A percentile compares a stretch with the other conserved stretches of the same genome.
phyloP scores from a whole-genome alignment of 2,888 invertebrate species.

The Plutella xylostella region DNA sequence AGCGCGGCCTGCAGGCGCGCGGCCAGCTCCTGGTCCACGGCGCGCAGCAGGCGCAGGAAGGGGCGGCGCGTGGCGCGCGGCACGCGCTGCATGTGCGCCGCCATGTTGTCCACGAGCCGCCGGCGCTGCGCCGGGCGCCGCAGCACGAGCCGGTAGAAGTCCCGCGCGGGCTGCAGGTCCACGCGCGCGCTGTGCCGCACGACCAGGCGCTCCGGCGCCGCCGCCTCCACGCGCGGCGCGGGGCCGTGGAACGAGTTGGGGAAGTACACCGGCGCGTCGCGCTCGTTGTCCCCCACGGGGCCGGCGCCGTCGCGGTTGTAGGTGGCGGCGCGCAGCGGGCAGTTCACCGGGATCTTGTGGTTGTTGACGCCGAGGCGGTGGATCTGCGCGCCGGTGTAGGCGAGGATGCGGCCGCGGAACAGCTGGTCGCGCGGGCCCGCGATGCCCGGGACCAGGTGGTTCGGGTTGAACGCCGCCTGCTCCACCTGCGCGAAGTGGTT shows the following conservation, averaged over 20 bases:
- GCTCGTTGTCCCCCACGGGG: slow-evolving; percentile 77
- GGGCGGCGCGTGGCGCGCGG: slow-evolving; percentile 76
- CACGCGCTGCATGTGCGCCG: slow-evolving; percentile 14
- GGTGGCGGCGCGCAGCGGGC: slow-evolving; percentile 77
- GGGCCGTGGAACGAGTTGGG: slow-evolving; percentile 91
- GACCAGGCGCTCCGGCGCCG: slow-evolving; percentile 3
- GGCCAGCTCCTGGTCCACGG: slow-evolving; percentile 77
- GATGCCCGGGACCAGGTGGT: slow-evolving; percentile 85
- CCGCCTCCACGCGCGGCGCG: slow-evolving; percentile 24
- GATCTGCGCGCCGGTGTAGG: slow-evolving; percentile 83
- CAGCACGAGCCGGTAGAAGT: slow-evolving; percentile 78
- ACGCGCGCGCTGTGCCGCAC: slow-evolving; percentile 4
- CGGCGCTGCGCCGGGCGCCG: slow-evolving; percentile 39
- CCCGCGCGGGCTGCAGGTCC: slow-evolving; percentile 67
- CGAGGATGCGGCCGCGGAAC: slow-evolving; percentile 80
- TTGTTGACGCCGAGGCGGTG: slow-evolving; percentile 87
- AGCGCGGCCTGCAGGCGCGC: too few species aligned
- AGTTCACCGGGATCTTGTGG: slow-evolving; percentile 88
- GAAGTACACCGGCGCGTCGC: slow-evolving; percentile 88
- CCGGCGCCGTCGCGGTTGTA: slow-evolving; percentile 86
- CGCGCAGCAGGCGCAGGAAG: slow-evolving; percentile 82
- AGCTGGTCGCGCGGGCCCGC: slow-evolving; percentile 88
- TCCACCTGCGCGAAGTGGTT: slow-evolving; percentile 90
- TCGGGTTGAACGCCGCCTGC: slow-evolving; percentile 84
- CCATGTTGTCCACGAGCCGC: slow-evolving; percentile 21